Percentiles rank a stretch among this genome's conserved stretches.
Evolutionary conservation across 2,113 vertebrate genomes (phyloP).

Genomic region (Poecilia latipinna): DNA sequence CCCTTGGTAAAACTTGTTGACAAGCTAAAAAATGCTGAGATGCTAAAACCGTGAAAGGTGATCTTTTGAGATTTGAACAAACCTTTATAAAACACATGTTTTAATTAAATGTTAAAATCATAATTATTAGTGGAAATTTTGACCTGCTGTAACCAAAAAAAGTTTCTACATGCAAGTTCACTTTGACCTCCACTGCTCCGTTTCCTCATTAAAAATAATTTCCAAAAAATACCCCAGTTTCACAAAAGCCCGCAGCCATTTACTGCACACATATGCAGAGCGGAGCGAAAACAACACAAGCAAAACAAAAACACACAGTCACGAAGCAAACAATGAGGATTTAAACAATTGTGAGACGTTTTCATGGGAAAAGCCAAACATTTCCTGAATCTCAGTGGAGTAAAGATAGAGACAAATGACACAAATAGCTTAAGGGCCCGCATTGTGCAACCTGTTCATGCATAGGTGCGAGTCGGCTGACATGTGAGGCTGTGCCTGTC

Average conservation of each 20-base stretch:
- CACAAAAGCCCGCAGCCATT: not conserved
- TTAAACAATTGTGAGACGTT: constrained; percentile 21
- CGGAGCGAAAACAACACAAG: not conserved
- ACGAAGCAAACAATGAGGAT: constrained; percentile 5
- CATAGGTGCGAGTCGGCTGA: constrained; percentile 31
- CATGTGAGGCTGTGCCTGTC: constrained; percentile 54
- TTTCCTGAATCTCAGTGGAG: constrained; percentile 19
- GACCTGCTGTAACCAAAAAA: not conserved
- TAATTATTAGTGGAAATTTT: not conserved
- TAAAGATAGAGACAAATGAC: constrained; percentile 37
- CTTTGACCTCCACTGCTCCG: not conserved
- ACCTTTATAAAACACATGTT: not conserved
- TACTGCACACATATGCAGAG: not conserved
- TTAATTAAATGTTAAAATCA: not conserved
- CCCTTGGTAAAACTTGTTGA: not conserved
- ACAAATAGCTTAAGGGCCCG: constrained; percentile 22
- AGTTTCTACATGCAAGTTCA: not conserved
- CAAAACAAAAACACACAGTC: not conserved
- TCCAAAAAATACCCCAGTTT: not conserved
- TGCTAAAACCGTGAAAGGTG: not conserved
- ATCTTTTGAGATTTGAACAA: not conserved
- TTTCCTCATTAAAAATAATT: not conserved
- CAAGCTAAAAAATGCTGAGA: not conserved
- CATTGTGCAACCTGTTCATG: constrained; percentile 49
- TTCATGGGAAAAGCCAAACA: constrained; percentile 3